phyloP scores from a whole-genome alignment of 1,140 invertebrate genomes.

The Diploscapter pachys region DNA sequence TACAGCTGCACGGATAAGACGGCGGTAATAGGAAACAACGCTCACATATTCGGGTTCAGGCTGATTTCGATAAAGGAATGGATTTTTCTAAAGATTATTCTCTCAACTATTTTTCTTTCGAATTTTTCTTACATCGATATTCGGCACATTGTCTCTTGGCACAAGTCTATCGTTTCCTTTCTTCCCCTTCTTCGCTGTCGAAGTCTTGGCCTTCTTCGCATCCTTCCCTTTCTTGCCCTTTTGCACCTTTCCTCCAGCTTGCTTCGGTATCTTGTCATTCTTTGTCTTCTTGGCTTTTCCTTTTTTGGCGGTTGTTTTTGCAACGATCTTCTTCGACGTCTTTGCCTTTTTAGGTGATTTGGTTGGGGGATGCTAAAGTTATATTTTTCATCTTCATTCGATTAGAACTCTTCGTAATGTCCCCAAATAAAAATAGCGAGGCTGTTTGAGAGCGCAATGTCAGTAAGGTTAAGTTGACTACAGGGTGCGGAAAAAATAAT shows the following conservation, averaged over 20 bases:
- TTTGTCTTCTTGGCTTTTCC: slow-evolving; percentile 21
- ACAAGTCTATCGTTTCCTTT: slow-evolving; percentile 34
- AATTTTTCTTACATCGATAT: neutral
- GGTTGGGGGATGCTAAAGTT: too few species aligned
- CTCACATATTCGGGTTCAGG: slow-evolving; percentile 19
- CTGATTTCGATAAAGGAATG: slow-evolving; percentile 16
- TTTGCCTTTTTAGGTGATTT: too few species aligned
- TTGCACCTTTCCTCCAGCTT: slow-evolving; percentile 9
- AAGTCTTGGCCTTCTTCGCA: slow-evolving; percentile 12
- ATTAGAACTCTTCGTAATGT: too few species aligned
- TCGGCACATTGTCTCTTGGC: slow-evolving; percentile 12
- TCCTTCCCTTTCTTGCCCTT: neutral
- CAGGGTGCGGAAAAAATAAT: too few species aligned
- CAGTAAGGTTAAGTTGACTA: too few species aligned
- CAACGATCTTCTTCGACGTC: too few species aligned
- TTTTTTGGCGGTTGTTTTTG: slow-evolving; percentile 23
- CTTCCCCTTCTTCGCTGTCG: slow-evolving; percentile 15
- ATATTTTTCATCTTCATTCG: too few species aligned
- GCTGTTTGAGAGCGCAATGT: too few species aligned
- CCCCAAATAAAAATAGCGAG: too few species aligned
- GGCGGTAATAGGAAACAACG: slow-evolving; percentile 14
- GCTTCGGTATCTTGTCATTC: slow-evolving; percentile 19
- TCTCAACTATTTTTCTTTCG: neutral
- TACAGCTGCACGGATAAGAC: slow-evolving; percentile 18
- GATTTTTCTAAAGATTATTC: slow-evolving; percentile 24